Evolutionary conservation across 2,113 vertebrate species (phyloP).

Genomic region (Acanthisitta chloris): DNA sequence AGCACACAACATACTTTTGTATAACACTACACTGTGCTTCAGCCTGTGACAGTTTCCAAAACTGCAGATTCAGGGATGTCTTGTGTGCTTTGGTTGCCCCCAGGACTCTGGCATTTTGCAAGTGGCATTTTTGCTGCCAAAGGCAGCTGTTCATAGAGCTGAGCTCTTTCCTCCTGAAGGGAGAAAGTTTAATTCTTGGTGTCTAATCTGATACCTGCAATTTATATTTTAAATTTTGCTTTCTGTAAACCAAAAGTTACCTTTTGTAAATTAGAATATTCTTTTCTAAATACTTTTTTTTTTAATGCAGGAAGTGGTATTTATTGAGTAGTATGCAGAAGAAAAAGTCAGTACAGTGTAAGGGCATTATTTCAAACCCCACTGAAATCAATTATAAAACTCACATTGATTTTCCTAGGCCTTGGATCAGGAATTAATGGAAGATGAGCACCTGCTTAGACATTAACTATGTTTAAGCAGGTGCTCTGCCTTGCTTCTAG

Average conservation of each 20-base stretch:
- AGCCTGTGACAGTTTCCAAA: not conserved
- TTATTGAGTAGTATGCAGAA: not conserved
- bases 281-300: not conserved
- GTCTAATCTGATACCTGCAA: not conserved
- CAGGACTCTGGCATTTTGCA: not conserved
- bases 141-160: not conserved
- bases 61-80: not conserved
- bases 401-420: not conserved
- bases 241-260: not conserved
- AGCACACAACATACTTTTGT: not conserved
- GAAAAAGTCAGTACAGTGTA: not conserved
- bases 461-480: not conserved
- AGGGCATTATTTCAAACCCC: not conserved
- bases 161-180: not conserved
- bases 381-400: not conserved
- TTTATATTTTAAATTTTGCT: not conserved
- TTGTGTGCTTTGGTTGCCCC: fast-evolving
- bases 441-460: not conserved
- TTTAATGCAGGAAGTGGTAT: not conserved
- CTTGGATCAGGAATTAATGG: not conserved
- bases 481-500: not conserved
- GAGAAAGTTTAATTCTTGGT: not conserved
- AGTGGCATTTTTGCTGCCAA: not conserved
- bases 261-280: not conserved
- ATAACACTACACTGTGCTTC: fast-evolving